Evolutionary conservation across 2,113 vertebrate species (phyloP).

Genomic region (Leiothrix lutea): DNA sequence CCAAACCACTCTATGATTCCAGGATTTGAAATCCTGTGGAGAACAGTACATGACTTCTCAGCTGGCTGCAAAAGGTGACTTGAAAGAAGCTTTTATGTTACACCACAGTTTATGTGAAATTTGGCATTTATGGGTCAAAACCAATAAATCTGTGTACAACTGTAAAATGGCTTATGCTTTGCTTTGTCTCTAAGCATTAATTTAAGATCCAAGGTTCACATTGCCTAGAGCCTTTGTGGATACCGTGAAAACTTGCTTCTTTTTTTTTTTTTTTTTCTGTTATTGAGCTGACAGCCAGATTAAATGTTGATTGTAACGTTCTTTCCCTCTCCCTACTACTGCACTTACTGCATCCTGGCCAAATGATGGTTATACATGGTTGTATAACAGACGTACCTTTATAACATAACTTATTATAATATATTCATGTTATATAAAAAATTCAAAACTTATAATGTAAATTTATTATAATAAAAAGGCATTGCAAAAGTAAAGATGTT

Average conservation of each 20-base stretch:
- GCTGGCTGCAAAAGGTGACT: neutral
- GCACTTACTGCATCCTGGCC: neutral
- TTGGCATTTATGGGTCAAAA: neutral
- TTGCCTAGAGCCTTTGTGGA: neutral
- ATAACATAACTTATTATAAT: neutral
- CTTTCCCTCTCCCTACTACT: neutral
- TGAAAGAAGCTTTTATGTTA: neutral
- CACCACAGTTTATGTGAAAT: neutral
- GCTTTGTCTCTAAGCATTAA: neutral
- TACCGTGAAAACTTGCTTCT: neutral
- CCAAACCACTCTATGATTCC: neutral
- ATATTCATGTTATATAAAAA: neutral
- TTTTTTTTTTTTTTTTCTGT: neutral
- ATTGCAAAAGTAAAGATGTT: neutral
- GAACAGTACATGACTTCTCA: neutral
- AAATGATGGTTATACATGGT: neutral
- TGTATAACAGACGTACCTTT: neutral
- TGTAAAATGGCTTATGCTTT: neutral
- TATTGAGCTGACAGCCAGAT: neutral
- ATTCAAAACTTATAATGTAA: neutral
- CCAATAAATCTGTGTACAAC: neutral
- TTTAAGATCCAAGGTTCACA: neutral
- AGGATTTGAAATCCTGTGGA: neutral
- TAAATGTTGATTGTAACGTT: neutral
- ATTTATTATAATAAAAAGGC: neutral